A percentile compares a stretch with the other conserved stretches of the same genome.
Conservation (phyloP, 2,888 invertebrate species). For the Terebella lapidaria region DNA sequence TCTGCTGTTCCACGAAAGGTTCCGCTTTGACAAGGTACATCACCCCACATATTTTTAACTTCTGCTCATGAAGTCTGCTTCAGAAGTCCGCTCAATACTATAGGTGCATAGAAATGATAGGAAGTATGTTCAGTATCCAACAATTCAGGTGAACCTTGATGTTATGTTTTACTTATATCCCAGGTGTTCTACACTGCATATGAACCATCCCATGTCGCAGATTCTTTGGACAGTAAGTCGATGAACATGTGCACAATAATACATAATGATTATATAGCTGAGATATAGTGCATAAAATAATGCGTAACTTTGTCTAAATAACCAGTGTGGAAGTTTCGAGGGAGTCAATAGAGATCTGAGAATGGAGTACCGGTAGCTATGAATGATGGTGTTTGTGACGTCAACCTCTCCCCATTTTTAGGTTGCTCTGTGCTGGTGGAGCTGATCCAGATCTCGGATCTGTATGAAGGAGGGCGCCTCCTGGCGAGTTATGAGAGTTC, state of each 20-base stretch:
- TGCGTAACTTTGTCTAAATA: too few relatives aligned
- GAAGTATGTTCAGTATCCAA: too few relatives aligned
- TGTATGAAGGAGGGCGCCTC: slow-evolving; percentile 31
- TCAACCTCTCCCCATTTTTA: too few relatives aligned
- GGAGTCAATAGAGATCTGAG: too few relatives aligned
- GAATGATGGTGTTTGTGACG: too few relatives aligned
- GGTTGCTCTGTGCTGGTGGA: slow-evolving; percentile 1
- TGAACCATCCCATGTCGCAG: slow-evolving; percentile 45
- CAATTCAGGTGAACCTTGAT: too few relatives aligned
- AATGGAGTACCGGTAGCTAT: too few relatives aligned
- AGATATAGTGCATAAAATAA: neutral
- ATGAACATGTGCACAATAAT: slow-evolving; percentile 1
- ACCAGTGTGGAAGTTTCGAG: too few relatives aligned
- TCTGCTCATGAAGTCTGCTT: too few relatives aligned
- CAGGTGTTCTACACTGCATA: slow-evolving; percentile 39
- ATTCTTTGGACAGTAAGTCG: slow-evolving; percentile 40
- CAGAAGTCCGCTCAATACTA: neutral
- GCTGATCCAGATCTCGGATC: slow-evolving; percentile 4
- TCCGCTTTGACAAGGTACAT: slow-evolving; percentile 67
- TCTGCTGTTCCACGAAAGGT: slow-evolving; percentile 66
- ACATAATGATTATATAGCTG: neutral
- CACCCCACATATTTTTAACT: too few relatives aligned
- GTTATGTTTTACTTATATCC: neutral
- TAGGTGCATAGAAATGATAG: too few relatives aligned
- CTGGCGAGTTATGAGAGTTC: slow-evolving; percentile 44